Conservation (phyloP, 1,140 invertebrate species). For the Caerostris darwini region DNA sequence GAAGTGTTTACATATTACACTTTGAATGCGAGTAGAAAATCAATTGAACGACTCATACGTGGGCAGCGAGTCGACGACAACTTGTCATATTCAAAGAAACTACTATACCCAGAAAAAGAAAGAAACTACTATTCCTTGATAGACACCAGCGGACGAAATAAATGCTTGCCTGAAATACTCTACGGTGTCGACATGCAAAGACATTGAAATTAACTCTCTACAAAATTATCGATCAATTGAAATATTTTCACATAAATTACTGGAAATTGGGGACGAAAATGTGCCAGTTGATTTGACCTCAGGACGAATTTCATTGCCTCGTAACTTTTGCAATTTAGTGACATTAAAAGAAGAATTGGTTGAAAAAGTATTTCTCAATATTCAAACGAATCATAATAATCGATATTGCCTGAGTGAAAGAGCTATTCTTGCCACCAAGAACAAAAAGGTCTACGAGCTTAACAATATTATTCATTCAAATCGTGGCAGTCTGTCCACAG, state of each 20-base stretch:
- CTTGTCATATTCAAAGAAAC: background rate
- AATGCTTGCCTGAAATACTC: too few species aligned
- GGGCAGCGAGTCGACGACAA: background rate
- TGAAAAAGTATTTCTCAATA: too few species aligned
- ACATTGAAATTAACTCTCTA: background rate
- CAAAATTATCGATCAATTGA: constrained; percentile 42
- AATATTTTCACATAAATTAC: constrained; percentile 75
- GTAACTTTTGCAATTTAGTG: too few species aligned
- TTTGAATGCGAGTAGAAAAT: background rate
- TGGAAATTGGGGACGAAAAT: constrained; percentile 78
- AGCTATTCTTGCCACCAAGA: too few species aligned
- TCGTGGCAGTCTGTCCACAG: too few species aligned
- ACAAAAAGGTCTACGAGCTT: too few species aligned
- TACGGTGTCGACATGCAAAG: too few species aligned
- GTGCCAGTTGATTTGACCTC: constrained; percentile 54
- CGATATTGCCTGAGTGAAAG: too few species aligned
- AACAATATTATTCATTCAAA: too few species aligned
- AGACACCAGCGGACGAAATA: too few species aligned
- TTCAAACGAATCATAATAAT: too few species aligned
- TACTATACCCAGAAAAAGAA: background rate
- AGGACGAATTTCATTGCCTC: constrained; percentile 33
- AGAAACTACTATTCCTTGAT: background rate
- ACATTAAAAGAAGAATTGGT: background rate
- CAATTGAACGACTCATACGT: background rate
- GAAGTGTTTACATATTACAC: background rate